phyloP scores from a whole-genome alignment of 2,797 vertebrate genomes.

The Falco biarmicus region DNA sequence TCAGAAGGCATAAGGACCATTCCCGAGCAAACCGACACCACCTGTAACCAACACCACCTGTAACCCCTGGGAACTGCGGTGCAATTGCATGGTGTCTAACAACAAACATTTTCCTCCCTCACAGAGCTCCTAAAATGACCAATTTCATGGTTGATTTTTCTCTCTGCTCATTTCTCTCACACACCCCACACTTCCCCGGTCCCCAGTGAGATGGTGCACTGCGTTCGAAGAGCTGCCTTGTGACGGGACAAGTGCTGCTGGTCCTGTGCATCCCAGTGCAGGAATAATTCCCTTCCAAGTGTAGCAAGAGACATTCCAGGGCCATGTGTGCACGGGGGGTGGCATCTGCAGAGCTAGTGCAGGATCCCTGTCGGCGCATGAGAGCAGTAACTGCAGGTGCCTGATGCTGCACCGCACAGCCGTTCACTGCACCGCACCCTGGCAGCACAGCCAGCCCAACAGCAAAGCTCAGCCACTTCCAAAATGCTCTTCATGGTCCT shows the following conservation, averaged over 20 bases:
- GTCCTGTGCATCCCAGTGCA: background rate
- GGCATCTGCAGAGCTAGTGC: background rate
- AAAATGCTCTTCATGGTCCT: background rate
- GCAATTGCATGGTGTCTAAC: background rate
- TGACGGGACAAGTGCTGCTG: rapidly evolving
- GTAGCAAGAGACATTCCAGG: background rate
- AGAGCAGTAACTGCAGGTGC: background rate
- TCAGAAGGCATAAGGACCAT: background rate
- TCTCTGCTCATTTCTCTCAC: background rate
- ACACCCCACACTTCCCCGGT: background rate
- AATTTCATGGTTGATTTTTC: constrained; percentile 12
- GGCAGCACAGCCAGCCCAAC: background rate
- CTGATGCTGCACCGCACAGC: background rate
- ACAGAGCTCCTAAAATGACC: background rate
- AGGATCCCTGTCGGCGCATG: rapidly evolving
- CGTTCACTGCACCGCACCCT: background rate
- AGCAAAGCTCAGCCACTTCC: background rate
- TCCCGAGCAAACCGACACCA: background rate
- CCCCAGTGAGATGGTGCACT: background rate
- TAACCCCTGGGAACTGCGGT: background rate
- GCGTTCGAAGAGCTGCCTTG: background rate
- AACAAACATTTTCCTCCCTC: background rate
- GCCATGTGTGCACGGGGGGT: rapidly evolving
- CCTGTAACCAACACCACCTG: background rate
- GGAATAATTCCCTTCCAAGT: background rate